These are phyloP conservation scores for Sarcophaga rosellei DNA, from an alignment of 2,888 invertebrate species.

Conservation along the genomic window DNA sequence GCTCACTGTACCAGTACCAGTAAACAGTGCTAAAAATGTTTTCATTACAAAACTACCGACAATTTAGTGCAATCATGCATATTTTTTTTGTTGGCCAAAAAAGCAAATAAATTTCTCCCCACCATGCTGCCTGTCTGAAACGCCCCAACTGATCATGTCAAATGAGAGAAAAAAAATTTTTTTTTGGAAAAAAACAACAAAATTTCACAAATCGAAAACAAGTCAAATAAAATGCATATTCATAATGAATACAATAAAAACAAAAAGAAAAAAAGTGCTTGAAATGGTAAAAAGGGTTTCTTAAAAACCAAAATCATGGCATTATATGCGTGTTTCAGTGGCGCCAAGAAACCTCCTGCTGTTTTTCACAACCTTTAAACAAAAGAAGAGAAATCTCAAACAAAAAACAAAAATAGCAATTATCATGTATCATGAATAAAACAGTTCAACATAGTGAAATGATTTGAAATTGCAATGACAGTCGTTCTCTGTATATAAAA, in stretches of 20 bases:
- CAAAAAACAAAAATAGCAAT: conserved; percentile 18
- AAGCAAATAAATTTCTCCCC: too few relatives aligned
- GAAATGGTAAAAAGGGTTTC: neutral
- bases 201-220: conserved; percentile 40
- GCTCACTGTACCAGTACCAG: too few relatives aligned
- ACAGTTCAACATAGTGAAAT: neutral
- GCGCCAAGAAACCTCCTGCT: conserved; percentile 80
- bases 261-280: neutral
- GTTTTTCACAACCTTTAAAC: conserved; percentile 72
- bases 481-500: neutral
- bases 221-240: conserved; percentile 7
- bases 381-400: conserved; percentile 14
- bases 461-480: neutral
- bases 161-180: neutral
- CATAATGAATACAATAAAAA: neutral
- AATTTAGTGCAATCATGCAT: too few relatives aligned
- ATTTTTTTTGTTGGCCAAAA: too few relatives aligned
- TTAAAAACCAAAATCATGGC: conserved; percentile 69
- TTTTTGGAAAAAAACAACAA: conserved; percentile 28
- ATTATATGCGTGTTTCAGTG: conserved; percentile 73
- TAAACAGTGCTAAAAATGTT: too few relatives aligned
- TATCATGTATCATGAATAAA: neutral
- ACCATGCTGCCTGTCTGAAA: conserved; percentile 58
- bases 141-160: conserved; percentile 65
- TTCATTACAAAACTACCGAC: too few relatives aligned